Conservation (phyloP, 2,797 vertebrate genomes). For the Adrianichthys oophorus region DNA sequence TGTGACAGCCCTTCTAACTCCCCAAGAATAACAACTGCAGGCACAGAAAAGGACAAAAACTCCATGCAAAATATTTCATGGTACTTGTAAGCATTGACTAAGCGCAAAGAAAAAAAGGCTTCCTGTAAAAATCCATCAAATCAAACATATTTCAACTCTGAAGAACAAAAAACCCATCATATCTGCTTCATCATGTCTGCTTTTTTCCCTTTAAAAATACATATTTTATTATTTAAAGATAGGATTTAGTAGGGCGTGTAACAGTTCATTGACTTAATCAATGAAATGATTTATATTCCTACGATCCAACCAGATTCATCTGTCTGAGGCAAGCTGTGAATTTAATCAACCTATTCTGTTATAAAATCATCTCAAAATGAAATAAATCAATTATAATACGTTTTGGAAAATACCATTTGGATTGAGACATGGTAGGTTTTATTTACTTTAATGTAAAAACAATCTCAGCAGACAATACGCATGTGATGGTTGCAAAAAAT, state of each 20-base stretch:
- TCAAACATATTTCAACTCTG: slow-evolving; percentile 40
- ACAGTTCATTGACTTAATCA: too few relatives aligned
- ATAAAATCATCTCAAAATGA: too few relatives aligned
- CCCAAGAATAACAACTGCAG: slow-evolving; percentile 61
- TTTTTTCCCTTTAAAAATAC: slow-evolving; percentile 3
- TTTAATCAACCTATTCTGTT: too few relatives aligned
- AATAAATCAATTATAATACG: too few relatives aligned
- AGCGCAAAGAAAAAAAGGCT: slow-evolving; percentile 65
- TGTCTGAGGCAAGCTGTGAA: too few relatives aligned
- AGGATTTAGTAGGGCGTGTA: slow-evolving; percentile 16
- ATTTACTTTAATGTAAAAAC: too few relatives aligned
- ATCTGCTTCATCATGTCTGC: slow-evolving; percentile 26
- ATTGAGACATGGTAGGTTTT: too few relatives aligned
- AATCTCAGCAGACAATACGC: too few relatives aligned
- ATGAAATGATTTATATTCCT: too few relatives aligned
- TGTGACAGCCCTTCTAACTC: slow-evolving; percentile 65
- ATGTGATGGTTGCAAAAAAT: too few relatives aligned
- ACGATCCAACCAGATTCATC: too few relatives aligned
- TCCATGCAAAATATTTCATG: slow-evolving; percentile 61
- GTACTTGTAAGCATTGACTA: slow-evolving; percentile 73
- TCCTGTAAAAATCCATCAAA: slow-evolving; percentile 55
- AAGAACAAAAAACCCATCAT: slow-evolving; percentile 29
- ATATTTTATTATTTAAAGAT: slow-evolving; percentile 30
- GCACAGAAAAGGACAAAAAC: slow-evolving; percentile 63
- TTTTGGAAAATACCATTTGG: too few relatives aligned